Evolutionary conservation across 2,113 vertebrate species (phyloP), one percentile per base, ranked within the genome.

Genomic region (Zosterops hypoxanthus): DNA sequence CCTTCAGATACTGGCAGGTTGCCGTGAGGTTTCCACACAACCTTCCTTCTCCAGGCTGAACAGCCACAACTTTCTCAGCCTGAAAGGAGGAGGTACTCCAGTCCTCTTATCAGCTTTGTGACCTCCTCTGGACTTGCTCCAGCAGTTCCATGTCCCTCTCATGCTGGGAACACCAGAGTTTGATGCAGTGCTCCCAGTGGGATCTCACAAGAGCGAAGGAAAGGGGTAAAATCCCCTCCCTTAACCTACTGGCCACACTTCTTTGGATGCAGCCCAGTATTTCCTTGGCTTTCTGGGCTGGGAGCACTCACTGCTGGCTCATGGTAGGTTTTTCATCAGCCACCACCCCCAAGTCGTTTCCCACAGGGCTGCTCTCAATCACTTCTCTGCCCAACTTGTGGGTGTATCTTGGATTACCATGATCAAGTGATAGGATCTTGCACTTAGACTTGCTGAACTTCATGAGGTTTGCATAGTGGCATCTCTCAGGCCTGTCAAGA

Each of bases 231-330:
- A 57, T 33, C 5, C 7, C 22, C 12, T 11, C 22, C 41, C 18
- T 36, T 14, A 5, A 3, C 13, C 11, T 50, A 6, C 26, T 57
- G 34, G 17, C 42, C 42, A 36, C 0, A 0, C 0, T 50, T 0
- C 11, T 57, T 42, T 50, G 0, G 42, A 15, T 28, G 36, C 6
- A 71, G 3, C 5, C 16, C 44, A 50, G 31, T 14, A 33, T 7
- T 57, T 8, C 4, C 11, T 5, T 36, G 44, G 12, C 4, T 52
- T 28, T 52, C 14, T 49, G 50, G 18, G 12, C n/a, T 57, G 42
- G 26, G 12, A 88, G 26, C 8, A 8, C 44, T 26, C 52, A 36
- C 12, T 39, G 39, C 39, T 39, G 39, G 39, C 39, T 44, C 22
- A 11, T 11, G 26, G 23, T 36, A 50, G 65, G 2, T 28, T 81